A percentile compares a stretch with the other conserved stretches of the same genome.
These are phyloP conservation scores for Dipodomys ordii DNA, from an alignment of 2,113 vertebrate genomes.

Conservation along the genomic window DNA sequence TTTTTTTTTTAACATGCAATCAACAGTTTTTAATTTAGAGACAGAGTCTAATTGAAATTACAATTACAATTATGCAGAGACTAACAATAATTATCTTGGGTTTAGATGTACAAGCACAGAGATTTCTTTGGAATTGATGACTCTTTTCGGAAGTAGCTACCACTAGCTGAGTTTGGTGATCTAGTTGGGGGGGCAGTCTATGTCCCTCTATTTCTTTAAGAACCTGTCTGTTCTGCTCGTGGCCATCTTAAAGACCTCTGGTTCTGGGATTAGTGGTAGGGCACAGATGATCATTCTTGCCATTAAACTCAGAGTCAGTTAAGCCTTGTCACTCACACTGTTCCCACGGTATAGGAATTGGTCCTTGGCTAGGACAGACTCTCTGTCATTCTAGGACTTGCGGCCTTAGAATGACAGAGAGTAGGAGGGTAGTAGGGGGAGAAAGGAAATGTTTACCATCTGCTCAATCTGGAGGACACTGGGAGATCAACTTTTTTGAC, in stretches of 20 bases:
- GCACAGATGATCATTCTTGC: not conserved
- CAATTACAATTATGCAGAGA: constrained; percentile 66
- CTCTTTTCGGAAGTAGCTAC: constrained; percentile 64
- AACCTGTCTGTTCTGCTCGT: not conserved
- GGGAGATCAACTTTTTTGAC: constrained; percentile 70
- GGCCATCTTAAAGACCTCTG: not conserved
- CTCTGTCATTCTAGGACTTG: constrained; percentile 28
- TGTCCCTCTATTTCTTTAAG: not conserved
- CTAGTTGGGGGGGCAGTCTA: not conserved
- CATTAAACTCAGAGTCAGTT: not conserved
- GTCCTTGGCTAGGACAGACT: not conserved
- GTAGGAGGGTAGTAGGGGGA: constrained; percentile 39
- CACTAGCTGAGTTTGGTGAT: constrained; percentile 30
- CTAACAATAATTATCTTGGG: constrained; percentile 72
- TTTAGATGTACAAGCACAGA: constrained; percentile 68
- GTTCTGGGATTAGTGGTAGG: not conserved
- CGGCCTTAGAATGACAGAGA: constrained; percentile 71
- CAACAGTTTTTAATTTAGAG: constrained; percentile 84
- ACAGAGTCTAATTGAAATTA: constrained; percentile 79
- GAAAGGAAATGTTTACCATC: constrained; percentile 75
- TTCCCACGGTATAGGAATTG: not conserved
- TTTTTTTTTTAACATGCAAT: constrained; percentile 49
- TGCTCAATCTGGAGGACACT: constrained; percentile 69
- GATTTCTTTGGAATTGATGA: constrained; percentile 62
- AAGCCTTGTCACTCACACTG: not conserved